phyloP scores from a whole-genome alignment of 1,140 invertebrate species.

The Ctenoplectra terminalis region DNA sequence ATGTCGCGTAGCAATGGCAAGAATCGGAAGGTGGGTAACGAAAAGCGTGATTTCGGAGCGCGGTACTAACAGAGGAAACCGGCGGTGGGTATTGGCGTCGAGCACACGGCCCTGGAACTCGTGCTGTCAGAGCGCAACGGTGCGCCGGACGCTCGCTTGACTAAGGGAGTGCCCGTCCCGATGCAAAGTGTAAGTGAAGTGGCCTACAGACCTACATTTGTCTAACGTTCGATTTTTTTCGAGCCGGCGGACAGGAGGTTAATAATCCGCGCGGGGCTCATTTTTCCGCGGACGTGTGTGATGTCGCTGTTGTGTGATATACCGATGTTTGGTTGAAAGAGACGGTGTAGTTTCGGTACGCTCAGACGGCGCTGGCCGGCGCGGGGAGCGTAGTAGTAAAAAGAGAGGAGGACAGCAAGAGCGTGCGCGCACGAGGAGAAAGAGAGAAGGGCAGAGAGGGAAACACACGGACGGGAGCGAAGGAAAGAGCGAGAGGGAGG shows the following conservation, averaged over 20 bases:
- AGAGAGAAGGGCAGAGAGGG: slow-evolving; percentile 33
- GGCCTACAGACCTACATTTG: slow-evolving; percentile 89
- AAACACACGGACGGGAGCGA: slow-evolving; percentile 6
- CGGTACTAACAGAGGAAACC: not conserved
- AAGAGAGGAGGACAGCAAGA: slow-evolving; percentile 54
- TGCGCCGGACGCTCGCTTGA: slow-evolving; percentile 80
- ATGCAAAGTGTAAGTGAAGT: slow-evolving; percentile 87
- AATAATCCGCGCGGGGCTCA: slow-evolving; percentile 62
- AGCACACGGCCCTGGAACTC: slow-evolving; percentile 59
- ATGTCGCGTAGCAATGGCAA: slow-evolving; percentile 41
- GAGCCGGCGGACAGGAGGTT: slow-evolving; percentile 62
- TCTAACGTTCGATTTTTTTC: slow-evolving; percentile 84
- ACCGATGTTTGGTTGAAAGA: slow-evolving; percentile 59
- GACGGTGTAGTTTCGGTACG: slow-evolving; percentile 66
- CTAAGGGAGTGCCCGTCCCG: slow-evolving; percentile 80
- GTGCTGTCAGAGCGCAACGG: slow-evolving; percentile 66
- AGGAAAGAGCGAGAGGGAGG: slow-evolving; percentile 24
- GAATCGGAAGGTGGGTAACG: not conserved
- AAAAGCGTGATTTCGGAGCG: slow-evolving; percentile 18
- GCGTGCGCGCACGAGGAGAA: slow-evolving; percentile 52
- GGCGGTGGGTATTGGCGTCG: not conserved
- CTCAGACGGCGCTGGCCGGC: slow-evolving; percentile 60
- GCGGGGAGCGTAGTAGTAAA: slow-evolving; percentile 60
- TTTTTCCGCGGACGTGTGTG: slow-evolving; percentile 53
- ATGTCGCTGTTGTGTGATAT: slow-evolving; percentile 63